phyloP scores from a whole-genome alignment of 1,140 invertebrate species.

The Plodia interpunctella region DNA sequence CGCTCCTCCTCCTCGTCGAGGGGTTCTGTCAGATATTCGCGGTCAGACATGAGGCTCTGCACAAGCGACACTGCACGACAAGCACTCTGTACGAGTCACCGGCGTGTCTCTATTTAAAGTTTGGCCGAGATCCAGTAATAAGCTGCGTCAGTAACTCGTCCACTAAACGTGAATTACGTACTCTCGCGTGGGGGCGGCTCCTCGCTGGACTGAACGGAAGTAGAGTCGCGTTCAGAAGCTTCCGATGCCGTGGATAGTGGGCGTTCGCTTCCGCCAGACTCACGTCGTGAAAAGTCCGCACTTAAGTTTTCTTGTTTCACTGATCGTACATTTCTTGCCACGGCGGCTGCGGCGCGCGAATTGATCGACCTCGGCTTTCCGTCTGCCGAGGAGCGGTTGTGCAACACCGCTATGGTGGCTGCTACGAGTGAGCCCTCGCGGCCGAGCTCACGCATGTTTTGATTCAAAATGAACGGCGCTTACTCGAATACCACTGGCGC shows the following conservation, averaged over 20 bases:
- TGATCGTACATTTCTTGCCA: constrained; percentile 38
- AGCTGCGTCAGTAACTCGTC: constrained; percentile 66
- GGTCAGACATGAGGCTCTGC: constrained; percentile 70
- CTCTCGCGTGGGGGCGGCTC: constrained; percentile 66
- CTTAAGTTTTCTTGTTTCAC: constrained; percentile 35
- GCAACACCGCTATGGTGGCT: constrained; percentile 69
- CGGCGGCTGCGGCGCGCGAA: constrained; percentile 36
- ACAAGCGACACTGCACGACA: constrained; percentile 67
- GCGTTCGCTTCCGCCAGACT: constrained; percentile 56
- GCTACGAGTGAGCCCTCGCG: constrained; percentile 73
- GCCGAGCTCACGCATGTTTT: constrained; percentile 70
- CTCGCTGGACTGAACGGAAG: constrained; percentile 72
- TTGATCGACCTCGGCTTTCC: constrained; percentile 45
- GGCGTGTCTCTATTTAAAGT: constrained; percentile 65
- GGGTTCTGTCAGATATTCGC: constrained; percentile 66
- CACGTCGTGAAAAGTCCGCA: constrained; percentile 36
- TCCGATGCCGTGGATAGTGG: constrained; percentile 66
- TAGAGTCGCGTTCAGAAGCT: constrained; percentile 64
- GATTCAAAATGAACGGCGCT: constrained; percentile 64
- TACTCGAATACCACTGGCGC: constrained; percentile 58
- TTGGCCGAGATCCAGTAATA: constrained; percentile 67
- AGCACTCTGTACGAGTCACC: constrained; percentile 59
- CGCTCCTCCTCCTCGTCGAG: constrained; percentile 67
- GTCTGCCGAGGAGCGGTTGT: constrained; percentile 56
- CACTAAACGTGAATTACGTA: constrained; percentile 63